Base-by-base conservation (phyloP, 1,140 invertebrate genomes). In the Neuroterus valhalla region DNA sequence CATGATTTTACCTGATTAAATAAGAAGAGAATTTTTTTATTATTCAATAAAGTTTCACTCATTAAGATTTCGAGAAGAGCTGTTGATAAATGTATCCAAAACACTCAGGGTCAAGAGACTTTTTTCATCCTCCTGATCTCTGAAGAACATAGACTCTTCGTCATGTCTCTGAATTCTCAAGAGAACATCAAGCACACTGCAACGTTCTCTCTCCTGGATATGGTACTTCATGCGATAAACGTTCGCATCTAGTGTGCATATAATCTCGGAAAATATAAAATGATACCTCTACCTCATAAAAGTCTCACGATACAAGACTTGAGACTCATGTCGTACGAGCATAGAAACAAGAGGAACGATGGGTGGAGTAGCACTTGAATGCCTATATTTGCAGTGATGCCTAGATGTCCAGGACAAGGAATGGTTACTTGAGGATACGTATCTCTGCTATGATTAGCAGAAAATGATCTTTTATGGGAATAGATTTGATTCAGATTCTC, bases 181-280 rank as follows among this genome's bases (percentile, higher is more conserved):
- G 46, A 19, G 46, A 2, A 48, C 15, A 48, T 48, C 46, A 48
- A 48, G 46, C 17, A 14, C 14, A 46, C 45, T 46, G 1, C n/a
- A 46, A 46, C 12, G 45, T 48, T 48, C 6, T 19, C 26, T 14
- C 31, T 38, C 31, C 23, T 12, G 12, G 3, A 31, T 62, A 62
- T 62, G 55, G 23, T 62, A 38, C 3, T 26, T 23, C 23, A 26
- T 31, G 23, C 55, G 23, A 62, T 62, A 62, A 62, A 62, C 12
- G 55, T n/a, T 62, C 21, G 21, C 1, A 62, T 62, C 21, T 21
- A 23, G n/a, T 15, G 23, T 26, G 11, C 31, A 23, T 62, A 62
- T 62, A 62, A 62, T 62, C 55, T 62, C 55, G 23, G 21, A 31
- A 15, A 15, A 15, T 62, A 26, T 23, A 62, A 26, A 4, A 62